Evolutionary conservation across 2,888 invertebrate species (phyloP).

Genomic region (Dorcus hopei): DNA sequence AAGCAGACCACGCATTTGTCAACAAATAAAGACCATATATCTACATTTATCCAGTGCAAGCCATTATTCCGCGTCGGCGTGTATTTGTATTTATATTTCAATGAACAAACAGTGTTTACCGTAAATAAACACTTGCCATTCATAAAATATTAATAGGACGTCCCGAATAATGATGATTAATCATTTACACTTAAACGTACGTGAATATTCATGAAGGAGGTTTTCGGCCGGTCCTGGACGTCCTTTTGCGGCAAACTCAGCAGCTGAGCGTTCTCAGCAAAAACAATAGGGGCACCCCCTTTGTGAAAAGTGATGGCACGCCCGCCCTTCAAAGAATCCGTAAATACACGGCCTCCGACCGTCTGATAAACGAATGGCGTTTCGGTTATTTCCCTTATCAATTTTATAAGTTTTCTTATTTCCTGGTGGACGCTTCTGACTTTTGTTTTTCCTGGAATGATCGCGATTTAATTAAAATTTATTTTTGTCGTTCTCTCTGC

Average conservation of each 20-base stretch:
- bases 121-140: slow-evolving; percentile 46
- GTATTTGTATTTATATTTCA: slow-evolving; percentile 28
- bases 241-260: slow-evolving; percentile 23
- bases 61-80: slow-evolving; percentile 5
- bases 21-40: slow-evolving; percentile 20
- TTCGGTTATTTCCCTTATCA: slow-evolving; percentile 37
- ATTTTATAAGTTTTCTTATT: not conserved
- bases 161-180: slow-evolving; percentile 49
- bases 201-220: slow-evolving; percentile 43
- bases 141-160: slow-evolving; percentile 47
- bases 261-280: slow-evolving; percentile 43
- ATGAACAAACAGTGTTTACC: slow-evolving; percentile 34
- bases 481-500: too few relatives aligned
- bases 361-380: slow-evolving; percentile 32
- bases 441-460: too few relatives aligned
- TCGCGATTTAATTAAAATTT: too few relatives aligned
- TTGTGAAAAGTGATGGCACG: slow-evolving; percentile 35
- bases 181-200: slow-evolving; percentile 43
- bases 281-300: slow-evolving; percentile 38
- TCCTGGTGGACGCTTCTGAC: too few relatives aligned
- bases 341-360: slow-evolving; percentile 38
- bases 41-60: slow-evolving; percentile 4
- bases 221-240: slow-evolving; percentile 13
- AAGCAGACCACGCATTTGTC: slow-evolving; percentile 21
- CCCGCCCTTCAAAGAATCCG: slow-evolving; percentile 39